Conservation (phyloP, 2,797 vertebrate genomes). For the Stomatorhinus walkeri region DNA sequence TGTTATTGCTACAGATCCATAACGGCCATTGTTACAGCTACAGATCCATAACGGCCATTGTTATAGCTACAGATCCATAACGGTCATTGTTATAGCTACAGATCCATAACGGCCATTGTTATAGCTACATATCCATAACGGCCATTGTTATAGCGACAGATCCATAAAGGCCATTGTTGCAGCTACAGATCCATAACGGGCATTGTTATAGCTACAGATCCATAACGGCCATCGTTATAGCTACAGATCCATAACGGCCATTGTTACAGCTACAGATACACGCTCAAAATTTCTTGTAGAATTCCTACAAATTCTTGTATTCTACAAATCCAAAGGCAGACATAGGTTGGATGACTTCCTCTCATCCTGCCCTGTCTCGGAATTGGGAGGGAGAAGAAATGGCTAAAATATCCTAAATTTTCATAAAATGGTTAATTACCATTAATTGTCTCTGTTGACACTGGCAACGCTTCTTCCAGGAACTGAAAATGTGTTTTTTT, state of each 20-base stretch:
- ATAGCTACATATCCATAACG: neutral
- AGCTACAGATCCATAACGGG: too few relatives aligned
- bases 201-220: too few relatives aligned
- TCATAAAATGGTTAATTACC: neutral
- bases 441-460: neutral
- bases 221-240: too few relatives aligned
- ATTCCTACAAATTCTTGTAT: neutral
- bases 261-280: neutral
- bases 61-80: neutral
- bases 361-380: neutral
- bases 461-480: neutral
- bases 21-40: neutral
- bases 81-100: too few relatives aligned
- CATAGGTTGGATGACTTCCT: neutral
- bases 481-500: neutral
- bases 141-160: too few relatives aligned
- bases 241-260: too few relatives aligned
- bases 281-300: neutral
- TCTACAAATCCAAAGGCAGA: neutral
- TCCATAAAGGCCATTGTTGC: too few relatives aligned
- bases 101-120: neutral
- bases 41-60: neutral
- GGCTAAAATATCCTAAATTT: neutral
- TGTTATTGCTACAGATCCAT: neutral
- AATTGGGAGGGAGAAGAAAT: neutral